Base-by-base conservation (phyloP, 2,888 invertebrate species). In the Macrophya alboannulata region DNA sequence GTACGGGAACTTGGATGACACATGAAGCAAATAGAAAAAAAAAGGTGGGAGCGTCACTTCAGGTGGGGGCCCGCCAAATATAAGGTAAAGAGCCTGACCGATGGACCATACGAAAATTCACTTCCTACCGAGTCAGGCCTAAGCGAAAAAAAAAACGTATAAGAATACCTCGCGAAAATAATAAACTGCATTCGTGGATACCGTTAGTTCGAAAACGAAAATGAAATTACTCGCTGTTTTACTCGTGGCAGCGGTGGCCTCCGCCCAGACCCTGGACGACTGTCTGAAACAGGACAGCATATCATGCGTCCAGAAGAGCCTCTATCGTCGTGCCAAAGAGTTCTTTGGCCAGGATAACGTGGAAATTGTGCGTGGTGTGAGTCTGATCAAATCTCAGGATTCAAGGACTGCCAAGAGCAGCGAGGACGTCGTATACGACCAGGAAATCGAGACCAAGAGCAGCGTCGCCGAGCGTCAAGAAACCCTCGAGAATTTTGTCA, bases 211-310 rank as follows among this genome's bases (percentile, higher is more conserved):
- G 21, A 51, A 45, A 83, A 83, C 83, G 83, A 83, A 83, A 83
- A 83, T 83, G 83, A 83, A 83, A 83, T 71, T 83, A 71, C 71
- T 83, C 83, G 83, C 71, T 31, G 83, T 83, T 48, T 83, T 83
- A 68, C 71, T 83, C 86, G 86, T 88, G 77, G 87, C 90, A 85
- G 91, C 88, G 85, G 88, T 89, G 10, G 91, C 90, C 76, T 89
- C 90, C 21, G 91, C 92, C 82, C 93, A 94, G 87, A 94, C 89
- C 88, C 93, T 95, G 89, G 94, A 95, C 89, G 94, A 95, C 89
- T 96, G 96, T 90, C 93, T 96, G 87, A 94, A 94, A 88, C 94
- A 95, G 91, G 96, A 96, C 93, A 96, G 96, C 86, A 96, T 96
- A 88, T 95, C 95, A 88, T 96, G 96, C 93, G 93, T 96, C 86